A percentile compares a stretch with the other conserved stretches of the same genome.
These are phyloP conservation scores for Centropristis striata DNA, from an alignment of 2,113 vertebrate genomes.

Conservation along the genomic window DNA sequence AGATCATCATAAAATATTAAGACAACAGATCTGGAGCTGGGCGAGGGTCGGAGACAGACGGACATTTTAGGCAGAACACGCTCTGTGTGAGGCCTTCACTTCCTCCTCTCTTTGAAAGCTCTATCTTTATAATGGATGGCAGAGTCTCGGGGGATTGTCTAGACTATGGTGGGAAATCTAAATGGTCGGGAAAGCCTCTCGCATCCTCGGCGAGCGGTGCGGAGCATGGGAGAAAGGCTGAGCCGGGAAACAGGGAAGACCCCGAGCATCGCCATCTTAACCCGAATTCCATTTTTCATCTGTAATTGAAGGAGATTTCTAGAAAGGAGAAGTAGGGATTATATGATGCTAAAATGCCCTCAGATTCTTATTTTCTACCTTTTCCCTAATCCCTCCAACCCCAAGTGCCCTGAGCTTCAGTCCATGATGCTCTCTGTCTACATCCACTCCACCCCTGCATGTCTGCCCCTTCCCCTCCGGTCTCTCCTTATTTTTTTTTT, in stretches of 20 bases:
- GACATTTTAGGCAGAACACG: slow-evolving; percentile 67
- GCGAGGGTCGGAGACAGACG: slow-evolving; percentile 20
- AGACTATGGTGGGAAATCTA: slow-evolving; percentile 70
- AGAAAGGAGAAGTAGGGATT: slow-evolving; percentile 60
- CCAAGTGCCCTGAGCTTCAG: slow-evolving; percentile 50
- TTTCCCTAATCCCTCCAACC: slow-evolving; percentile 60
- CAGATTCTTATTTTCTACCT: slow-evolving; percentile 58
- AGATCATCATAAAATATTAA: slow-evolving; percentile 71
- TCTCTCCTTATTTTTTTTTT: slow-evolving; percentile 14
- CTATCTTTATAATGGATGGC: slow-evolving; percentile 72
- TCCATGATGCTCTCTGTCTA: slow-evolving; percentile 52
- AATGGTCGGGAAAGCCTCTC: slow-evolving; percentile 66
- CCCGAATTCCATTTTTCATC: slow-evolving; percentile 51
- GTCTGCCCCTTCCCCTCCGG: slow-evolving; percentile 16
- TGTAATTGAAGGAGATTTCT: slow-evolving; percentile 67
- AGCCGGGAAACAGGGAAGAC: slow-evolving; percentile 28
- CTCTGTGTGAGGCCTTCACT: slow-evolving; percentile 58
- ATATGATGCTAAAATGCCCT: slow-evolving; percentile 52
- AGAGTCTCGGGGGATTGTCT: slow-evolving; percentile 74
- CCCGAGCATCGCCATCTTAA: slow-evolving; percentile 12
- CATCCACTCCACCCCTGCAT: slow-evolving; percentile 33
- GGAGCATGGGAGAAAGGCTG: slow-evolving; percentile 16
- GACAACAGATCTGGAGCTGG: slow-evolving; percentile 44
- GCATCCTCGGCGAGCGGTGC: slow-evolving; percentile 31
- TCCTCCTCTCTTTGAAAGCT: slow-evolving; percentile 72